Percentiles rank a stretch among this genome's conserved stretches.
Conservation (phyloP, 2,888 invertebrate genomes). For the Ctenicera cuprea region DNA sequence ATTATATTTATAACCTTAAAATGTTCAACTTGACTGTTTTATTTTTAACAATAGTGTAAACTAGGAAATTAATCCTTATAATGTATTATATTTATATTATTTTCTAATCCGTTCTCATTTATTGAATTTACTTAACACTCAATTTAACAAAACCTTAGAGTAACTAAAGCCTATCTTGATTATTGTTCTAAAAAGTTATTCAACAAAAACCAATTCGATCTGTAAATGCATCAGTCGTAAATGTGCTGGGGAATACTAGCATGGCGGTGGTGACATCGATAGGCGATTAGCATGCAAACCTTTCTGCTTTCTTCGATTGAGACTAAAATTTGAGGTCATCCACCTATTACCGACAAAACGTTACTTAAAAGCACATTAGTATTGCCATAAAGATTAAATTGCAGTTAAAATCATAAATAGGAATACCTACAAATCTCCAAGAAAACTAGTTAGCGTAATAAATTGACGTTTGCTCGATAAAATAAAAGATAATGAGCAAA, state of each 20-base stretch:
- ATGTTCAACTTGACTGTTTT: too few species aligned
- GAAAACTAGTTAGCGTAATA: slow-evolving; percentile 7
- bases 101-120: too few species aligned
- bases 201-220: not conserved
- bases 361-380: not conserved
- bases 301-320: not conserved
- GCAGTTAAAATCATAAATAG: not conserved
- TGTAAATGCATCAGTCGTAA: not conserved
- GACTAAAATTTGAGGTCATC: not conserved
- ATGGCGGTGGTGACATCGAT: slow-evolving; percentile 19
- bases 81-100: too few species aligned
- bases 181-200: not conserved
- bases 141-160: not conserved
- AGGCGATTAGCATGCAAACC: slow-evolving; percentile 27
- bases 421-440: not conserved
- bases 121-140: too few species aligned
- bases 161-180: not conserved
- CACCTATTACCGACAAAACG: not conserved
- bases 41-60: too few species aligned
- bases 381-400: not conserved
- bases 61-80: too few species aligned
- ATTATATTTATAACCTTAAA: too few species aligned
- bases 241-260: not conserved
- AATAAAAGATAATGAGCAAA: slow-evolving; percentile 29
- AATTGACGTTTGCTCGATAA: slow-evolving; percentile 25